These are phyloP conservation scores for Melanostigma gelatinosum DNA, from an alignment of 2,113 vertebrate genomes.

Conservation along the genomic window DNA sequence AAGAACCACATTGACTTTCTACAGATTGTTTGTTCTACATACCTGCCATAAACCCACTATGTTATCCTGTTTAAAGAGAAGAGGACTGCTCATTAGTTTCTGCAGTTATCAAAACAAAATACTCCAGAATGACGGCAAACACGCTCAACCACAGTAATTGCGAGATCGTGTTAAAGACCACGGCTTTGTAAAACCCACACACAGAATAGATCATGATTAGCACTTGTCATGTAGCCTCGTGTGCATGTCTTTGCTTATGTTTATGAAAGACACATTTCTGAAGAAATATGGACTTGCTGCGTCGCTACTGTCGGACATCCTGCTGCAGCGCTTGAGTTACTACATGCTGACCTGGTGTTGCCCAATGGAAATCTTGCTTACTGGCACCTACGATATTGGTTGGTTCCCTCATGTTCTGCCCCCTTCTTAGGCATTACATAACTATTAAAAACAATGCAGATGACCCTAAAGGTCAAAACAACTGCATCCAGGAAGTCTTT, in stretches of 20 bases:
- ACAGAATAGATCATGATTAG: background rate
- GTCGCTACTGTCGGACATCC: background rate
- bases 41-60: background rate
- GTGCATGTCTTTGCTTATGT: background rate
- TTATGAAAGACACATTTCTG: too few species aligned
- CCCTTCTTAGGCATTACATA: background rate
- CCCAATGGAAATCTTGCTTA: conserved; percentile 6
- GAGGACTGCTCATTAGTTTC: conserved; percentile 1
- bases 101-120: conserved; percentile 7
- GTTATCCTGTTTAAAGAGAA: background rate
- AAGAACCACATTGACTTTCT: background rate
- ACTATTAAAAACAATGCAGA: background rate
- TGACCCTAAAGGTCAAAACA: conserved; percentile 21
- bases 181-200: conserved; percentile 6
- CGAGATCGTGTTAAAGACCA: background rate
- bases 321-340: conserved; percentile 1
- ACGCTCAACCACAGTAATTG: background rate
- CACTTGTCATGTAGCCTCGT: background rate
- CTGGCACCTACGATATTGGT: background rate
- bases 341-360: conserved; percentile 19
- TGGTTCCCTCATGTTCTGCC: background rate
- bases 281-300: background rate
- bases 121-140: background rate
- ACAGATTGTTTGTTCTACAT: background rate
- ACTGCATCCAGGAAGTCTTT: conserved; percentile 19